phyloP scores from a whole-genome alignment of 1,140 invertebrate genomes.

The Hyles euphorbiae region DNA sequence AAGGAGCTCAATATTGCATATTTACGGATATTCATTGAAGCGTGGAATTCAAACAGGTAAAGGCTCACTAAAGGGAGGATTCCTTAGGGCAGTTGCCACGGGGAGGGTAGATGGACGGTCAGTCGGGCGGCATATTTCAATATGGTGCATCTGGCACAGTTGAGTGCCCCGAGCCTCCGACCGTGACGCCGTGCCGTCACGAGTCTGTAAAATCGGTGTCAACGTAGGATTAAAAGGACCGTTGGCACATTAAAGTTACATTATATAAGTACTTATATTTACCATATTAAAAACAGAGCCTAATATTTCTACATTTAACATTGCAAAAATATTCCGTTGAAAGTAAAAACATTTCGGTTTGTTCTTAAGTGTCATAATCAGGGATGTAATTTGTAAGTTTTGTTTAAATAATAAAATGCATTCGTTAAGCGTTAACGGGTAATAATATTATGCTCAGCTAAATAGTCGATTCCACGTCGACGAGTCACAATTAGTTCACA shows the following conservation, averaged over 20 bases:
- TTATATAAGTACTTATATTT: no score
- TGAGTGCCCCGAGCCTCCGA: conserved; percentile 36
- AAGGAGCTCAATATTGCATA: conserved; percentile 39
- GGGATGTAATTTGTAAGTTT: no score
- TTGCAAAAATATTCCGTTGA: no score
- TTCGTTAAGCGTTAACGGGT: neutral
- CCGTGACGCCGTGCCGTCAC: conserved; percentile 28
- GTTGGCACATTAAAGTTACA: no score
- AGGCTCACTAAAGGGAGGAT: conserved; percentile 52
- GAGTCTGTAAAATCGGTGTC: conserved; percentile 46
- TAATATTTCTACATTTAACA: no score
- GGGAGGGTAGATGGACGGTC: conserved; percentile 42
- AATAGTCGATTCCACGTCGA: conserved; percentile 6
- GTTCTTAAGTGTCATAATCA: no score
- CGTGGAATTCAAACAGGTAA: conserved; percentile 55
- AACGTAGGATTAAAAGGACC: conserved; percentile 4
- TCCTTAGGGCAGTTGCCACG: conserved; percentile 47
- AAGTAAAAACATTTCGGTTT: no score
- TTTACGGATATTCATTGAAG: conserved; percentile 47
- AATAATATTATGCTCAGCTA: conserved; percentile 11
- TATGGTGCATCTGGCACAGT: conserved; percentile 53
- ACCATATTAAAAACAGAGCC: no score
- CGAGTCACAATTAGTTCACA: conserved; percentile 25
- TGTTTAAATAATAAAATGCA: no score
- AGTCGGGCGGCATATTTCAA: conserved; percentile 60